Evolutionary conservation across 2,797 vertebrate species (phyloP).

Genomic region (Poecilia picta): DNA sequence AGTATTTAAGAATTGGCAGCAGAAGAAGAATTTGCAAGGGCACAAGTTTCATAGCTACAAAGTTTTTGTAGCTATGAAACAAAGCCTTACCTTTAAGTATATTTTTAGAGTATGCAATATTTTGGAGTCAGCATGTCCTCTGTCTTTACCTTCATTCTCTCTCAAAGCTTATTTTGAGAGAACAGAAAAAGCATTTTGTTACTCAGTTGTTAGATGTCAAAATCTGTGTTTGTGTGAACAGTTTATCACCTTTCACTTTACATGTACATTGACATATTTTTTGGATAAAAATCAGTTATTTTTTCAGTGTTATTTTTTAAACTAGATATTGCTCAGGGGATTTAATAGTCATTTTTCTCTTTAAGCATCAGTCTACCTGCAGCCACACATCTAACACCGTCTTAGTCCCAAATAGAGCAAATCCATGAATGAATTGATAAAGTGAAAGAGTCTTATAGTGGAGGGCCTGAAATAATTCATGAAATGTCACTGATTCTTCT

Average conservation of each 20-base stretch:
- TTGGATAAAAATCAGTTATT: neutral
- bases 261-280: neutral
- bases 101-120: neutral
- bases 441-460: conserved; percentile 57
- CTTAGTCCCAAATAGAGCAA: conserved; percentile 48
- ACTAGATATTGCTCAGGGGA: neutral
- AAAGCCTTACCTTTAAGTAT: neutral
- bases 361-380: conserved; percentile 38
- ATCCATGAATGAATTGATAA: conserved; percentile 68
- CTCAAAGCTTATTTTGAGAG: neutral
- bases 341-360: neutral
- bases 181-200: neutral
- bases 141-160: neutral
- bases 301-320: neutral
- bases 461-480: conserved; percentile 69
- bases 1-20: neutral
- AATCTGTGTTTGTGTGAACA: neutral
- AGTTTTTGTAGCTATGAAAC: neutral
- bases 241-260: neutral
- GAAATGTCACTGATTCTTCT: conserved; percentile 72
- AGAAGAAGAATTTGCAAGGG: neutral
- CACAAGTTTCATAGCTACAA: neutral
- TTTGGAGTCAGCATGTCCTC: neutral
- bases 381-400: conserved; percentile 40
- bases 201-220: neutral